phyloP scores from a whole-genome alignment of 2,888 invertebrate genomes.

The Dorcus parallelipipedus region DNA sequence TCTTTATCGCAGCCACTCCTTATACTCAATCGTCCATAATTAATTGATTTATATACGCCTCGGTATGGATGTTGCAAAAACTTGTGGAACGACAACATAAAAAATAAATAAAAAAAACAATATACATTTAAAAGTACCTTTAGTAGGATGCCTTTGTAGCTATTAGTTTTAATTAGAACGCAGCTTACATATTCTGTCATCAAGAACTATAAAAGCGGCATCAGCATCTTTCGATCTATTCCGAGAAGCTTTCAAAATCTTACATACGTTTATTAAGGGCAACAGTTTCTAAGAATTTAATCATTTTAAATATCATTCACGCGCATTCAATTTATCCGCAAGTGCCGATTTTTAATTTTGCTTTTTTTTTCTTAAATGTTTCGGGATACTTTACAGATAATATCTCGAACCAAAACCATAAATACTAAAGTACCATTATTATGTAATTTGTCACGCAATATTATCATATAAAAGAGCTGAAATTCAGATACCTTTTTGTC shows the following conservation, averaged over 20 bases:
- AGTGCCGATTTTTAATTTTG: neutral
- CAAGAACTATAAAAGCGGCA: constrained; percentile 16
- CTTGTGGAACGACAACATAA: constrained; percentile 10
- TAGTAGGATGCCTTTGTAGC: constrained; percentile 8
- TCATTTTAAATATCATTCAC: neutral
- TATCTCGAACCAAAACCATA: constrained; percentile 1
- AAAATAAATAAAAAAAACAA: constrained; percentile 4
- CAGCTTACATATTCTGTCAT: constrained; percentile 18
- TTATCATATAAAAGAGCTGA: neutral
- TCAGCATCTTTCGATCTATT: constrained; percentile 4
- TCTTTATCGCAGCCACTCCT: constrained; percentile 33
- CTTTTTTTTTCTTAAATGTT: neutral
- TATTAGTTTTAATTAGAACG: constrained; percentile 20
- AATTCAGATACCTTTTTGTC: too few relatives aligned
- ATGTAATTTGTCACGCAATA: neutral
- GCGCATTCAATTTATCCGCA: neutral
- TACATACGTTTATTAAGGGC: neutral
- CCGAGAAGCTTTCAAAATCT: neutral
- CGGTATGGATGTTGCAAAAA: constrained; percentile 29
- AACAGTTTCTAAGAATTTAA: neutral
- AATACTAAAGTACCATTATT: constrained; percentile 1
- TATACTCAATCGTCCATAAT: constrained; percentile 34
- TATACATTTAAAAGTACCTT: neutral
- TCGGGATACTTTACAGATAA: neutral
- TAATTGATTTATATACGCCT: constrained; percentile 38